A percentile compares a stretch with the other conserved stretches of the same genome.
Evolutionary conservation across 1,140 invertebrate genomes (phyloP).

Genomic region (Pemphigus obesinymphae): DNA sequence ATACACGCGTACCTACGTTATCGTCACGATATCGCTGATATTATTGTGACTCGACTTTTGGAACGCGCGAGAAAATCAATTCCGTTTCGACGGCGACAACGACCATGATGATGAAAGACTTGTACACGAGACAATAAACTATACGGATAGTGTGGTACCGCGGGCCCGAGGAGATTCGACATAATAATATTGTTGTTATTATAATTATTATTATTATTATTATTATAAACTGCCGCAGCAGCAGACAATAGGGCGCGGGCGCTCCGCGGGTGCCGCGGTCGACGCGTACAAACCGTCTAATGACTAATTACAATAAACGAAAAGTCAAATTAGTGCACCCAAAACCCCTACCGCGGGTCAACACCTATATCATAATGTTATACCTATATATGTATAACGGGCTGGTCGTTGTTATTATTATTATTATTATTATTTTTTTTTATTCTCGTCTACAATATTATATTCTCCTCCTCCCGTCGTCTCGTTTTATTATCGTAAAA

Average conservation of each 20-base stretch:
- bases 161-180: neutral
- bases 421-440: neutral
- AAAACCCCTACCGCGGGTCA: constrained; percentile 35
- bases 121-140: too few relatives aligned
- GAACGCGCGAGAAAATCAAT: neutral
- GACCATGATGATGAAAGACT: too few relatives aligned
- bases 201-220: neutral
- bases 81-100: neutral
- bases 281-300: neutral
- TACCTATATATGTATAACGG: neutral
- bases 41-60: too few relatives aligned
- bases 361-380: neutral
- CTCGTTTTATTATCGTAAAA: neutral
- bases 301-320: constrained; percentile 30
- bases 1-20: too few relatives aligned
- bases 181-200: neutral
- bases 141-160: neutral
- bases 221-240: neutral
- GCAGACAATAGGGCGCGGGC: constrained; percentile 25
- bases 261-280: constrained; percentile 22
- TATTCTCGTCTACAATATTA: neutral
- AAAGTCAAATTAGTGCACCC: constrained; percentile 37
- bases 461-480: neutral
- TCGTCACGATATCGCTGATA: too few relatives aligned
- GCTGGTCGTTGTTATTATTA: neutral